phyloP scores from a whole-genome alignment of 2,113 vertebrate species.

The Psammodynastes pulverulentus region DNA sequence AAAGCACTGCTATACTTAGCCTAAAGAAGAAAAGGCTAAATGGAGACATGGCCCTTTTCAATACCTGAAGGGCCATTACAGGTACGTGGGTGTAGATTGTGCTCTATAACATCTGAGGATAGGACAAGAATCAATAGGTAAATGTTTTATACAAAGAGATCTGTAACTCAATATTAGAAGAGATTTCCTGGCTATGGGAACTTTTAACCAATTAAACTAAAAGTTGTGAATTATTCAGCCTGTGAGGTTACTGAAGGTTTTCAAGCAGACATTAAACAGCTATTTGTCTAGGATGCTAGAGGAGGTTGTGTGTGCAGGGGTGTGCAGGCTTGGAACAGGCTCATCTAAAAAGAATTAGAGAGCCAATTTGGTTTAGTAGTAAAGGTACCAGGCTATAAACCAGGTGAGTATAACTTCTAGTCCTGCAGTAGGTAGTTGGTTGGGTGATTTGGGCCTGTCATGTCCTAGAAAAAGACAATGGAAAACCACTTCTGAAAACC shows the following conservation, averaged over 20 bases:
- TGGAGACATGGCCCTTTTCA: background rate
- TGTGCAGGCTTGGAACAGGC: background rate
- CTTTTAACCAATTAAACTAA: background rate
- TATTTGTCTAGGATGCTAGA: background rate
- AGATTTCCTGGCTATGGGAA: background rate
- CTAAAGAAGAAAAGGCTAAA: background rate
- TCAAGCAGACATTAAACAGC: background rate
- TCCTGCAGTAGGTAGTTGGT: background rate
- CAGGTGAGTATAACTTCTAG: background rate
- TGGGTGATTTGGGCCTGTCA: background rate
- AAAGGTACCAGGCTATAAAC: background rate
- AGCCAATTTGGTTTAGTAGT: background rate
- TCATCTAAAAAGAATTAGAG: background rate
- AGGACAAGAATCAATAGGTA: background rate
- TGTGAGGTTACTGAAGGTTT: background rate
- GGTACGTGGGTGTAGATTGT: background rate
- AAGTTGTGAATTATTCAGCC: background rate
- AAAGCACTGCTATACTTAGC: background rate
- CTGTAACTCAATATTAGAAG: background rate
- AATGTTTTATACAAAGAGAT: background rate
- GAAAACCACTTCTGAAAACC: background rate
- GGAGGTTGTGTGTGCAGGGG: background rate
- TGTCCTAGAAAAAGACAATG: background rate
- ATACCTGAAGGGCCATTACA: background rate
- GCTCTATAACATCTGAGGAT: background rate